Base-by-base conservation (phyloP, 2,113 vertebrate species). In the Petaurus breviceps region DNA sequence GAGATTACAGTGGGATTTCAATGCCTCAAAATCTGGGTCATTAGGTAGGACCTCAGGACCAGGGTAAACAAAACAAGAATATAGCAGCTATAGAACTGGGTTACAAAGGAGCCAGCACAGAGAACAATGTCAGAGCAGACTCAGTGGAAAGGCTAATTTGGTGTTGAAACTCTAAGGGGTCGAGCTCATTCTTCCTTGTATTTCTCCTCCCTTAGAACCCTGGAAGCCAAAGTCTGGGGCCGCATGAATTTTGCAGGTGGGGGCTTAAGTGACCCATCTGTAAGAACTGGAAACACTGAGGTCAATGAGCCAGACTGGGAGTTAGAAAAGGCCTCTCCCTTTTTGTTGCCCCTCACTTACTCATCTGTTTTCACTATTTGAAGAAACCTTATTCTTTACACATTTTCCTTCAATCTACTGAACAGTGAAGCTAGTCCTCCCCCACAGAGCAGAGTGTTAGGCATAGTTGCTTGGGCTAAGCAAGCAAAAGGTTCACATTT, bases 401-500 rank as follows among this genome's bases (percentile, higher is more conserved):
- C 19, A 9, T 0, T 1, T 49, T 54, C 6, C 12, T 14, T 90
- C 47, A 49, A 22, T 49, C 7, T 77, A 31, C 2, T 49, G 53
- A 92, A 0, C 31, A 47, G 14, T 19, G 43, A 8, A 12, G 2
- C 31, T 7, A 1, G 0, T 6, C 26, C 23, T 84, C 26, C 68
- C 31, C 51, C 31, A 2, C 0, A 3, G 54, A 1, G 26, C 8
- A 84, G 14, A n/a, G 19, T 43, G 6, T 8, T 84, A 43, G 92
- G 49, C 2, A 68, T n/a, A 4, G 0, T 0, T 54, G 37, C 16
- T 26, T 28, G 8, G 8, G n/a, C 31, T 31, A 68, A n/a, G n/a
- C 52, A 3, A 25, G 43, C 22, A 52, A 31, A 90, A 68, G 2
- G 31, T 8, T 46, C 50, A 93, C 37, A 26, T 25, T 47, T 52